Base-by-base conservation (phyloP, 2,797 vertebrate genomes). In the Nothura maculosa region DNA sequence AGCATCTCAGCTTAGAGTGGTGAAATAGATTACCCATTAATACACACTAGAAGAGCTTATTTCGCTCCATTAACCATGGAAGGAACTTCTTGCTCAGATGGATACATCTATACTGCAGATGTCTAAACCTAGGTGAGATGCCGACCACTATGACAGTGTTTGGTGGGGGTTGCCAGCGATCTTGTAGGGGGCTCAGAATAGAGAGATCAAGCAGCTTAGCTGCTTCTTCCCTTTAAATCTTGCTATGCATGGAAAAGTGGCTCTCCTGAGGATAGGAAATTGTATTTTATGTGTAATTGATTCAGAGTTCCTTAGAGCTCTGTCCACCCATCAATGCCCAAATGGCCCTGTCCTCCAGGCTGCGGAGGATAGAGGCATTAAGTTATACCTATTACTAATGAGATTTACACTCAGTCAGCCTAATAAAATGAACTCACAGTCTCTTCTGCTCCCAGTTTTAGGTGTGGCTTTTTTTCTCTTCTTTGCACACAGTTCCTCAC, bases 281-380 rank as follows among this genome's bases (percentile, higher is more conserved):
- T n/a, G 9, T 89, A 55, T n/a, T 92, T 96, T 81, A 48, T 69
- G 25, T 79, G 60, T 22, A 66, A 89, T 69, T 73, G 66, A 72
- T 89, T 83, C 48, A 52, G 42, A 84, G 72, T 34, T 58, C 80
- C 80, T 87, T 63, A 63, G 69, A 89, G 58, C n/a, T 85, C 70
- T 62, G 9, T 73, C 89, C 91, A 83, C 66, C 42, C 55, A 42
- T 76, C 63, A 62, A 1, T 67, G 74, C 27, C 70, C 28, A 3
- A 85, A 57, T 10, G 54, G 21, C 30, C 19, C 15, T 45, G 36
- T 57, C 47, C 45, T 55, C 25, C 50, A 57, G 63, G 47, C 55
- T 8, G 4, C 21, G n/a, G 94, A 45, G 62, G 66, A 24, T 36
- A 57, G 27, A 83, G 22, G 19, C 28, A 24, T n/a, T n/a, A 52